Evolutionary conservation across 2,113 vertebrate genomes (phyloP), one percentile per base, ranked within the genome.

Genomic region (Saguinus imperator): DNA sequence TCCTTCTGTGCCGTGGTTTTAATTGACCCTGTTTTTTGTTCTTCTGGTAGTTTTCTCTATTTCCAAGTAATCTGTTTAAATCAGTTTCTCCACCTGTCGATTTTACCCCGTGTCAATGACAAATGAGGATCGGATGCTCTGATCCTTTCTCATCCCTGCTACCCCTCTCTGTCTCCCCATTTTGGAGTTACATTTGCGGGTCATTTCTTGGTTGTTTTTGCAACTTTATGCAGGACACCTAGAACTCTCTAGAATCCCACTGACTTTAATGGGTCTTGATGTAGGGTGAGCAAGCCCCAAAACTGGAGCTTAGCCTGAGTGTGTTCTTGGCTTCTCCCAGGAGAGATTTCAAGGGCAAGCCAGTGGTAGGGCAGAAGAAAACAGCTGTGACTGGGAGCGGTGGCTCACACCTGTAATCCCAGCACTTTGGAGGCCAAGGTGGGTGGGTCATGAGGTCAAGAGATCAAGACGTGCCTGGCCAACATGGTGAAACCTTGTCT

Each of bases 331-430:
- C 27, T 29, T 64, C 11, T 12, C 12, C 27, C 27, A 29, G 61
- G 61, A 64, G 2, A 32, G 61, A 64, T 64, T 64, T 64, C 61
- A 64, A 29, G 29, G 61, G 61, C 27, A 29, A 64, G 61, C 12
- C 61, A 64, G 27, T 32, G 12, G 61, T 64, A 14, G 61, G 61
- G 12, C 2, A 29, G 61, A 29, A 64, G 27, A 29, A 64, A 64
- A 64, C 61, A 14, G 61, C 61, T 64, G 61, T 32, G 61, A 27
- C 27, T 2, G 0, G 27, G 61, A 2, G 1, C 27, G 0, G 2
- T 14, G 61, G 27, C 61, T 64, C 61, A 64, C 0, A 0, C 27
- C 27, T 64, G 6, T 64, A 29, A 64, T 64, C 27, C 27, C 61
- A 64, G 27, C 61, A 64, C 12, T 64, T 52, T 52, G 52, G 52